Evolutionary conservation across 2,797 vertebrate species (phyloP).

Genomic region (Gallinago solitaria): DNA sequence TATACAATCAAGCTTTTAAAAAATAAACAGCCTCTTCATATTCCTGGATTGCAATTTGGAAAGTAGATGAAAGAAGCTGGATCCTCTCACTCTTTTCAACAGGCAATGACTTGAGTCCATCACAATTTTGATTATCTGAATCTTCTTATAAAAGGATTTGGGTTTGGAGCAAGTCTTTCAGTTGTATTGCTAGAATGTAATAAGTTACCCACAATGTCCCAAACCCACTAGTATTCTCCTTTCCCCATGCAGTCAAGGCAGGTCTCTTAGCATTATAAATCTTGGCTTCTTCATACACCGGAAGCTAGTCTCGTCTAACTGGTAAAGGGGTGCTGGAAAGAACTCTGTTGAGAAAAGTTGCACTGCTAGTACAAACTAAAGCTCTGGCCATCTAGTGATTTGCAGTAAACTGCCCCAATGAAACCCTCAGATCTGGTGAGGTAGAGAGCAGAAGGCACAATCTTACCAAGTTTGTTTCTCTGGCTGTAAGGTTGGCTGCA

Average conservation of each 20-base stretch:
- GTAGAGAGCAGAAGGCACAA: constrained; percentile 75
- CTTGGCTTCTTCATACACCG: neutral
- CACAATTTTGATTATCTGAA: neutral
- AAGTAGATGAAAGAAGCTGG: neutral
- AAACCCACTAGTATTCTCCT: neutral
- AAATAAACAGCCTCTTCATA: constrained; percentile 10
- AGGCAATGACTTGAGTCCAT: neutral
- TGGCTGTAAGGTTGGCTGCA: constrained; percentile 10
- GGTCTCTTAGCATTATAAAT: neutral
- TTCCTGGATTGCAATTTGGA: neutral
- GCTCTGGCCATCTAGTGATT: constrained; percentile 34
- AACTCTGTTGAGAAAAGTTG: constrained; percentile 3
- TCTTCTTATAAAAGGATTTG: neutral
- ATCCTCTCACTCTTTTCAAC: neutral
- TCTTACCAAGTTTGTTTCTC: neutral
- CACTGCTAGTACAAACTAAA: constrained; percentile 50
- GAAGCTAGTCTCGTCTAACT: neutral
- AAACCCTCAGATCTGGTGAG: constrained; percentile 46
- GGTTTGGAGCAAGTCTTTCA: neutral
- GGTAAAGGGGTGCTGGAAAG: neutral
- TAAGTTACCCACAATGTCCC: neutral
- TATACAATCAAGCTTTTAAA: constrained; percentile 13
- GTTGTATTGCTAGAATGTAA: neutral
- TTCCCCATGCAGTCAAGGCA: neutral
- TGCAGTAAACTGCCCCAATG: constrained; percentile 44